Conservation (phyloP, 35 echinoderm and acorn worm genomes). For the Chiridota heheva region DNA sequence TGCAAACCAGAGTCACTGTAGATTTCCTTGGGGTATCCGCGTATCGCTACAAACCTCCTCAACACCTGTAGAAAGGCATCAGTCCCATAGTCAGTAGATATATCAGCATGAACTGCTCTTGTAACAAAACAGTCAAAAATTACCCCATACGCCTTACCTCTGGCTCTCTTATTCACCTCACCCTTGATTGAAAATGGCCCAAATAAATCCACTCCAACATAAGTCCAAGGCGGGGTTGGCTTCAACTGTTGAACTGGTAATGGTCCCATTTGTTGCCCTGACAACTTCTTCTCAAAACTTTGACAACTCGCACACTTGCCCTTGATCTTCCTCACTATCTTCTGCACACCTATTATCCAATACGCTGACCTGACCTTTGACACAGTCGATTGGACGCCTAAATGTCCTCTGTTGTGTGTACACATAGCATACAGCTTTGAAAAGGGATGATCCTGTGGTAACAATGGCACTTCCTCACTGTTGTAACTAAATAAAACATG, state of each 20-base stretch:
- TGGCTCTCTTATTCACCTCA: slow-evolving; percentile 43
- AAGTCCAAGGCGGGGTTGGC: slow-evolving; percentile 59
- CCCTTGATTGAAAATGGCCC: slow-evolving; percentile 44
- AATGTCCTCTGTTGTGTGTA: slow-evolving; percentile 34
- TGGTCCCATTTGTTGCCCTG: slow-evolving; percentile 49
- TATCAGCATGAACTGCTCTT: slow-evolving; percentile 45
- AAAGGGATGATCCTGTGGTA: slow-evolving; percentile 26
- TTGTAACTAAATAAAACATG: slow-evolving; percentile 54
- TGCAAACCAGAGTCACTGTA: slow-evolving; percentile 51
- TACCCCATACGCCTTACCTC: slow-evolving; percentile 55
- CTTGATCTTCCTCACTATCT: slow-evolving; percentile 25
- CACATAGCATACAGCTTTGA: slow-evolving; percentile 32
- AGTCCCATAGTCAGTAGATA: slow-evolving; percentile 31
- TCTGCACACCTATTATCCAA: slow-evolving; percentile 29
- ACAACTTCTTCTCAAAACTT: background rate
- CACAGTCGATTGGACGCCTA: slow-evolving; percentile 12
- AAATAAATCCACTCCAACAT: slow-evolving; percentile 57
- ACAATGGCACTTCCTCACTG: slow-evolving; percentile 30
- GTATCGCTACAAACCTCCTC: slow-evolving; percentile 31
- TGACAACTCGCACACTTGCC: slow-evolving; percentile 42
- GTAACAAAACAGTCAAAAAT: slow-evolving; percentile 53
- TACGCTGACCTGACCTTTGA: slow-evolving; percentile 43
- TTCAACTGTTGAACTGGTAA: slow-evolving; percentile 23
- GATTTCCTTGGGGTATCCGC: slow-evolving; percentile 49
- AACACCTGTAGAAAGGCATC: slow-evolving; percentile 29